Base-by-base conservation (phyloP, 1,140 invertebrate genomes). In the Caenorhabditis remanei region DNA sequence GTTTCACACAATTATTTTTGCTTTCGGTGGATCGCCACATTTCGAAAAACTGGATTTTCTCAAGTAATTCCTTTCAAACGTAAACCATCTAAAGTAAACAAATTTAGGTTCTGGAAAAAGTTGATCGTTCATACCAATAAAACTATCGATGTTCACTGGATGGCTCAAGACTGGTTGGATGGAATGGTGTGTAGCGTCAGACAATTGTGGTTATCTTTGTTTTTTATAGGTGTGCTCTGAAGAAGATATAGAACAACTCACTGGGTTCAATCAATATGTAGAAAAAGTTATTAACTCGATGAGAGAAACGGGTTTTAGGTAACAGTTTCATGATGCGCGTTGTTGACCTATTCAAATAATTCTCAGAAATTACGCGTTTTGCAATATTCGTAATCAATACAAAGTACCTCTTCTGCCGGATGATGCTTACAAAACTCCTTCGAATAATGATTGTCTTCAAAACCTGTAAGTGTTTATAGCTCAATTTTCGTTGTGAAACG, bases 1-100 rank as follows among this genome's bases (percentile, higher is more conserved):
- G 13, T 32, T 79, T 21, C 71, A 79, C n/a, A 79, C 71, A 4
- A 79, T 79, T 79, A 79, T 79, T 50, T 79, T 79, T 43, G 71
- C 71, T 13, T 79, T 79, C 21, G 71, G 71, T 24, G 71, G 71
- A 9, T 43, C 71, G 1, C 71, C 71, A n/a, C n/a, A 5, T 13
- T 79, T 79, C n/a, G 24, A 79, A 53, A 79, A 53, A 50, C 6
- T 32, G 71, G 43, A 43, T 9, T 79, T 75, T 19, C 19, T 75
- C 5, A 19, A 14, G 67, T 75, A 21, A 58, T 4, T 21, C 8
- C 3, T 8, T n/a, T 4, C 4, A 5, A n/a, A n/a, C n/a, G 3
- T n/a, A 8, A 21, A n/a, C 16, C 56, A n/a, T 58, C 8, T 5
- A n/a, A 58, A 4, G n/a, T 58, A 21, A 9, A 9, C 11, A 16